Conservation (phyloP, 2,888 invertebrate genomes). For the Drosophila prolongata region DNA sequence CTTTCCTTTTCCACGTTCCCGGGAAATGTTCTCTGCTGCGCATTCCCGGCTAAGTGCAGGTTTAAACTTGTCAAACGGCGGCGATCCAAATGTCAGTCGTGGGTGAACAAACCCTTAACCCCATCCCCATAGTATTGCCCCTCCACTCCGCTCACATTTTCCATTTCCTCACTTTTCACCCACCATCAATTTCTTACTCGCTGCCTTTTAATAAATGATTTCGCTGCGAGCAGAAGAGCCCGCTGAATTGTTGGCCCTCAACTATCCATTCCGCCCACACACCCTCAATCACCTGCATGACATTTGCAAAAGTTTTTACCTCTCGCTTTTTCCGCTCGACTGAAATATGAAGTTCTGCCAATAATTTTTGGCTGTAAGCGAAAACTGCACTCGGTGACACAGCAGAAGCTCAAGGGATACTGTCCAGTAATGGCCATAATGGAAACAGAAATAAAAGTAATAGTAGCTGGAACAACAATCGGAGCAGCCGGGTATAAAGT, state of each 20-base stretch:
- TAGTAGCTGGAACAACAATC: background rate
- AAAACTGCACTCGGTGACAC: slow-evolving; percentile 54
- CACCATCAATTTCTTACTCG: slow-evolving; percentile 19
- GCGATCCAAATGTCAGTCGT: slow-evolving; percentile 19
- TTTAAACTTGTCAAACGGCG: slow-evolving; percentile 51
- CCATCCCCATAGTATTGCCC: background rate
- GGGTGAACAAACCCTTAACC: slow-evolving; percentile 1
- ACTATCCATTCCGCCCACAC: slow-evolving; percentile 1
- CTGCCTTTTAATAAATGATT: slow-evolving; percentile 28
- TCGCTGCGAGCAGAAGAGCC: slow-evolving; percentile 2
- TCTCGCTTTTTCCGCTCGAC: slow-evolving; percentile 39
- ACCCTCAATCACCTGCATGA: slow-evolving; percentile 54
- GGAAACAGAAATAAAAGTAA: slow-evolving; percentile 4
- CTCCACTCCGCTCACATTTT: background rate
- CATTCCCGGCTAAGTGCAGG: slow-evolving; percentile 39
- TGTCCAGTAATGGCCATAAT: slow-evolving; percentile 17
- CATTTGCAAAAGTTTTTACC: slow-evolving; percentile 51
- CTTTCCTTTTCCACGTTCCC: slow-evolving; percentile 4
- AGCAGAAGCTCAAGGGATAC: slow-evolving; percentile 32
- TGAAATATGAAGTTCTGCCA: slow-evolving; percentile 66
- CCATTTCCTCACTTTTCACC: slow-evolving; percentile 4
- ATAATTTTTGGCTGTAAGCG: slow-evolving; percentile 46
- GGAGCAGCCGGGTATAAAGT: background rate
- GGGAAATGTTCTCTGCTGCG: slow-evolving; percentile 12
- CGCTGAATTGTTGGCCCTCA: slow-evolving; percentile 9